Evolutionary conservation across 2,888 invertebrate genomes (phyloP).

Genomic region (Lepetodrilus schrolli): DNA sequence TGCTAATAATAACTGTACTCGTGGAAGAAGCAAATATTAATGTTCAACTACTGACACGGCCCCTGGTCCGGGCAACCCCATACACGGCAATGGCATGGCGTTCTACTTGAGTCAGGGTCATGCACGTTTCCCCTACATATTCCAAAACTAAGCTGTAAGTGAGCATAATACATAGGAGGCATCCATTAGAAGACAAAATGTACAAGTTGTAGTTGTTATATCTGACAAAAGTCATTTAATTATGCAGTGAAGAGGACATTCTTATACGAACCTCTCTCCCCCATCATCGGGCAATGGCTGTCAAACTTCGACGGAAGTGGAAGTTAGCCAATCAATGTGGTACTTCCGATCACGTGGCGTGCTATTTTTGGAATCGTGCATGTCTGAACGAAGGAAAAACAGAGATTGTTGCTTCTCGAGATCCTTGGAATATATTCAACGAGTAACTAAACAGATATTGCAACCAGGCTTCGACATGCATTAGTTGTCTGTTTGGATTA

Average conservation of each 20-base stretch:
- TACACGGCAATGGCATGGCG: slow-evolving; percentile 17
- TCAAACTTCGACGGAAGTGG: slow-evolving; percentile 4
- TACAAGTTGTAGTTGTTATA: not conserved
- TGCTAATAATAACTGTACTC: too few species aligned
- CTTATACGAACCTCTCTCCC: slow-evolving; percentile 37
- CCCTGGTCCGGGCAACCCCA: not conserved
- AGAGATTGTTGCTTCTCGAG: too few species aligned
- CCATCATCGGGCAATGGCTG: slow-evolving; percentile 37
- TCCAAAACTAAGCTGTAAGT: not conserved
- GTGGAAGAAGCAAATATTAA: too few species aligned
- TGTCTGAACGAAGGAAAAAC: not conserved
- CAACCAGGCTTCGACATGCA: too few species aligned
- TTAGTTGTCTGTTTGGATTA: not conserved
- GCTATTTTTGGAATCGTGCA: slow-evolving; percentile 3
- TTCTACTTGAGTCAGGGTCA: not conserved
- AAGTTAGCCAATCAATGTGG: slow-evolving; percentile 5
- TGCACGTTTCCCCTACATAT: not conserved
- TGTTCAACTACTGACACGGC: too few species aligned
- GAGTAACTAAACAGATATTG: not conserved
- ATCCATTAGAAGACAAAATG: not conserved
- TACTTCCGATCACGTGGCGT: slow-evolving; percentile 18
- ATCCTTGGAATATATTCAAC: not conserved
- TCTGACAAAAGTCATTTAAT: not conserved
- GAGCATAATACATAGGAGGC: not conserved
- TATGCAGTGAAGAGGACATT: not conserved